A percentile compares a stretch with the other conserved stretches of the same genome.
Conservation (phyloP, 2,113 vertebrate species). For the Callaeas wilsoni region DNA sequence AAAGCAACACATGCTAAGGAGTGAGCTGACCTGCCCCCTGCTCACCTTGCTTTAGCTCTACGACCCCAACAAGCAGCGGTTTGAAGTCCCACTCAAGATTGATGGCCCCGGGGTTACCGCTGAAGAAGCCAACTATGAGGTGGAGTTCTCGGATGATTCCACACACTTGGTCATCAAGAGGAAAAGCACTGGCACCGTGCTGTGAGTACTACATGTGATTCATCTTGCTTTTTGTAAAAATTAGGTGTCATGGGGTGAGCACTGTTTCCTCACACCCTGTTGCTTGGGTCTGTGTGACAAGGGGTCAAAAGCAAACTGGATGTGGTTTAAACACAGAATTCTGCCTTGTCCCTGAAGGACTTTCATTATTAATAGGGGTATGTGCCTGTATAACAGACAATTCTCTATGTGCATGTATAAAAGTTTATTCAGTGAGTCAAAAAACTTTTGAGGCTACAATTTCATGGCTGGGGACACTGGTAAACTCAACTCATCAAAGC, state of each 20-base stretch:
- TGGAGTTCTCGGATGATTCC: background rate
- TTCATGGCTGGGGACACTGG: background rate
- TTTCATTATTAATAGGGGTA: background rate
- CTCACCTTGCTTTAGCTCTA: constrained; percentile 17
- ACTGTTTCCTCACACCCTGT: background rate
- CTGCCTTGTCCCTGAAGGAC: background rate
- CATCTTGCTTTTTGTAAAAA: background rate
- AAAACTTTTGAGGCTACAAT: background rate
- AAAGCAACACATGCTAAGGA: background rate
- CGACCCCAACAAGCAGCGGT: constrained; percentile 1
- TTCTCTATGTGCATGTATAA: background rate
- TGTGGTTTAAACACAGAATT: background rate
- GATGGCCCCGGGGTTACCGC: background rate
- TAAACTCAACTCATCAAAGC: background rate
- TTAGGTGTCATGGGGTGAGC: background rate
- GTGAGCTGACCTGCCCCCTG: background rate
- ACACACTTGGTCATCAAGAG: background rate
- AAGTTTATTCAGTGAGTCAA: background rate
- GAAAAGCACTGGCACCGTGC: constrained; percentile 25
- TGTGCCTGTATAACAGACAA: background rate
- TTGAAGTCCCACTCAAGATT: constrained; percentile 47
- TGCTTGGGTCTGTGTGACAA: background rate
- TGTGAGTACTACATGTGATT: constrained; percentile 24
- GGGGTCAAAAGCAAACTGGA: background rate
- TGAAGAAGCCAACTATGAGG: background rate